phyloP scores from a whole-genome alignment of 2,113 vertebrate genomes.

The Meleagris gallopavo region DNA sequence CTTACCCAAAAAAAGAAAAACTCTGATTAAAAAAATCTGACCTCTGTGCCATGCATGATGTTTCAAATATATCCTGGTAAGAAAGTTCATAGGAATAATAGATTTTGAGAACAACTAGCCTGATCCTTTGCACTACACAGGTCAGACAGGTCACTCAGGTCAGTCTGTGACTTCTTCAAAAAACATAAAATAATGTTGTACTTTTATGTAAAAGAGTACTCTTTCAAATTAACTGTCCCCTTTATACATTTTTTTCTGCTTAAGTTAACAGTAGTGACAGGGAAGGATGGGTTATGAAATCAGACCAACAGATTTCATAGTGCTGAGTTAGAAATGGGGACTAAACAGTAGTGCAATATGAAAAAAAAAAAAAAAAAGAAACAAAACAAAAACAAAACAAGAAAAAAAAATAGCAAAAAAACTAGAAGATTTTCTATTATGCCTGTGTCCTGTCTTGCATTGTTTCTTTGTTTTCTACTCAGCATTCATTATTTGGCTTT shows the following conservation, averaged over 20 bases:
- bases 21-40: conserved; percentile 1
- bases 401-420: background rate
- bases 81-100: background rate
- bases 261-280: background rate
- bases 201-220: background rate
- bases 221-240: background rate
- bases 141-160: background rate
- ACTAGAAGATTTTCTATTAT: background rate
- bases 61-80: conserved; percentile 2
- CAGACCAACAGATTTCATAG: background rate
- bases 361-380: background rate
- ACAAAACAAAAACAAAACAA: background rate
- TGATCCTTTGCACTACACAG: background rate
- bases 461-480: background rate
- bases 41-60: background rate
- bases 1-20: background rate
- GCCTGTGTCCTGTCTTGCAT: background rate
- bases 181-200: background rate
- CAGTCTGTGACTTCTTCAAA: background rate
- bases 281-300: background rate
- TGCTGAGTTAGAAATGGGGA: background rate
- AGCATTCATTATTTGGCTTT: background rate
- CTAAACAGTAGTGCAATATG: background rate
- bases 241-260: background rate
- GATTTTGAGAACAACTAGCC: background rate